A percentile compares a stretch with the other conserved stretches of the same genome.
phyloP scores from a whole-genome alignment of 2,888 invertebrate species.

The Hemicrepidius hirtus region DNA sequence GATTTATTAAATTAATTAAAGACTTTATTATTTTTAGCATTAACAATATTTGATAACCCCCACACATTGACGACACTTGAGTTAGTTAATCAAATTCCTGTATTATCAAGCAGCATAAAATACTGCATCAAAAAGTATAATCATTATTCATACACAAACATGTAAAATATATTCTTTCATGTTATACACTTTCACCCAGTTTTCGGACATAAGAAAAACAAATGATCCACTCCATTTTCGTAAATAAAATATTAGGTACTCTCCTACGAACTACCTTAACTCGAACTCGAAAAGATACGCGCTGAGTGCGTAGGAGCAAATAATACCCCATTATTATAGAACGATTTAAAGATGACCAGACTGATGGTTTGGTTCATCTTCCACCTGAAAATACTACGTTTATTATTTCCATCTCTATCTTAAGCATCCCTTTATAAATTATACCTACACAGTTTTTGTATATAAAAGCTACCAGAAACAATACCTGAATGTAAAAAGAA shows the following conservation, averaged over 20 bases:
- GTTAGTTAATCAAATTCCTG: background rate
- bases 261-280: background rate
- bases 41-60: background rate
- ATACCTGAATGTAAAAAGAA: slow-evolving; percentile 34
- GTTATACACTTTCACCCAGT: slow-evolving; percentile 1
- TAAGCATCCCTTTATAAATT: background rate
- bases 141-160: background rate
- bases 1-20: background rate
- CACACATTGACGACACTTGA: background rate
- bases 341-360: slow-evolving; percentile 37
- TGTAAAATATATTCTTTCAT: background rate
- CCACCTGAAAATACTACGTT: background rate
- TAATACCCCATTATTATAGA: slow-evolving; percentile 40
- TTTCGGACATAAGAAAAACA: background rate
- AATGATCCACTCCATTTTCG: slow-evolving; percentile 8
- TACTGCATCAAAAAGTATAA: background rate
- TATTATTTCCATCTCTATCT: background rate
- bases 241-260: background rate
- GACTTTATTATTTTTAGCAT: background rate
- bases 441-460: slow-evolving; percentile 9
- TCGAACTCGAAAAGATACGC: slow-evolving; percentile 8
- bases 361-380: slow-evolving; percentile 15
- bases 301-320: slow-evolving; percentile 34
- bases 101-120: background rate
- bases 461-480: slow-evolving; percentile 16